These are phyloP conservation scores for Brachionus calyciflorus DNA, from an alignment of 1,140 invertebrate species.

Conservation along the genomic window DNA sequence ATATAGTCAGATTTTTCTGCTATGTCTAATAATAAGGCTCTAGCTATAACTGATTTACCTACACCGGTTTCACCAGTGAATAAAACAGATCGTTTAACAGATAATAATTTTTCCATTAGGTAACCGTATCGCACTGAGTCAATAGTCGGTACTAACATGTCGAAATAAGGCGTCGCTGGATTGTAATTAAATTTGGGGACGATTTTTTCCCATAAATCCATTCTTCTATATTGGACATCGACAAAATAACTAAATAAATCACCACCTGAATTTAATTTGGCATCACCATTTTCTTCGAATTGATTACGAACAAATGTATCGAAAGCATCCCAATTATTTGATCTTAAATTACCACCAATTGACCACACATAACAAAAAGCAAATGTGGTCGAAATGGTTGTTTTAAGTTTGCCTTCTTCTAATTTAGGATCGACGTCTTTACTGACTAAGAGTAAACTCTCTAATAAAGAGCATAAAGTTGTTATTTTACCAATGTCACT, in stretches of 20 bases:
- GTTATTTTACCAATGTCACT: conserved; percentile 74
- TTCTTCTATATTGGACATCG: conserved; percentile 66
- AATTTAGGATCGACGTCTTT: conserved; percentile 60
- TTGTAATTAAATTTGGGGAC: conserved; percentile 71
- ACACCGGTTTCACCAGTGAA: conserved; percentile 64
- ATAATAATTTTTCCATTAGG: conserved; percentile 72
- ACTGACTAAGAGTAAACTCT: conserved; percentile 66
- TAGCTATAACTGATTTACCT: conserved; percentile 79
- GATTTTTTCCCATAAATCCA: conserved; percentile 74
- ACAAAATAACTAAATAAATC: conserved; percentile 74
- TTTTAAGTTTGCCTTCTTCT: conserved; percentile 58
- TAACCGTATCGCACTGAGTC: conserved; percentile 62
- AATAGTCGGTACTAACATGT: conserved; percentile 61
- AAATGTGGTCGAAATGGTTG: conserved; percentile 70
- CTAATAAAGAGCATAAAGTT: conserved; percentile 71
- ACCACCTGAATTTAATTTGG: conserved; percentile 64
- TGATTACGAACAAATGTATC: conserved; percentile 69
- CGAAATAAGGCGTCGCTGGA: conserved; percentile 60
- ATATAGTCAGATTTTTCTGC: conserved; percentile 66
- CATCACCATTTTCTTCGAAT: conserved; percentile 69
- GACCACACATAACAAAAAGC: conserved; percentile 76
- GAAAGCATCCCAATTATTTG: conserved; percentile 68
- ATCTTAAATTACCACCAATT: conserved; percentile 74
- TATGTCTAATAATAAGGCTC: conserved; percentile 70
- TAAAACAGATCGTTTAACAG: conserved; percentile 67